These are phyloP conservation scores for Invenusta paracnida DNA, from an alignment of 2,888 invertebrate genomes.

Conservation along the genomic window DNA sequence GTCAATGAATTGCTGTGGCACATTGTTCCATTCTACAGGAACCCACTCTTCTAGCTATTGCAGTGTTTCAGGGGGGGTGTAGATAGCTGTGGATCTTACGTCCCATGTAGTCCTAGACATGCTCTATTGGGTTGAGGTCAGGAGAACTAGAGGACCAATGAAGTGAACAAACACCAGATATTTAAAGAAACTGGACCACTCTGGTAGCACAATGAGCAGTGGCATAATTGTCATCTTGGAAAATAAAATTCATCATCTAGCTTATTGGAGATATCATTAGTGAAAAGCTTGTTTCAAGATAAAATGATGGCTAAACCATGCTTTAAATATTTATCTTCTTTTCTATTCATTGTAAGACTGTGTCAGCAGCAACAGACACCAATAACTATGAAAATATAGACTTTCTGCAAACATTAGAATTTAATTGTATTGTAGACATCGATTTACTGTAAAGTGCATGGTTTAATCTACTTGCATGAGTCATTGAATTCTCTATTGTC, in stretches of 20 bases:
- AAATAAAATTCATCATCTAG: not conserved
- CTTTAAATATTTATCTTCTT: not conserved
- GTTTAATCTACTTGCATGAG: too few species aligned
- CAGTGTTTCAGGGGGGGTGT: not conserved
- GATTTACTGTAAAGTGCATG: too few species aligned
- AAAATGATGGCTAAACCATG: not conserved
- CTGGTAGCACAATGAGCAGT: not conserved
- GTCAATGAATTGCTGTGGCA: not conserved
- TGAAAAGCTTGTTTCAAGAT: not conserved
- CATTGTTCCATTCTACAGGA: not conserved
- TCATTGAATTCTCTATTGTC: too few species aligned
- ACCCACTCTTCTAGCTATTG: not conserved
- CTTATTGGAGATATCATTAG: not conserved
- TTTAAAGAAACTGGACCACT: not conserved
- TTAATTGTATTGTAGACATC: too few species aligned
- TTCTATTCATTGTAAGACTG: too few species aligned
- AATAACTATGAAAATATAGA: too few species aligned
- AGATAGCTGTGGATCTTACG: not conserved
- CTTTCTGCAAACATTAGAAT: too few species aligned
- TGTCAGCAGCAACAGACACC: too few species aligned
- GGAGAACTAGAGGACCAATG: not conserved
- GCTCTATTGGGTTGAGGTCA: not conserved
- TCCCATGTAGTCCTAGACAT: not conserved
- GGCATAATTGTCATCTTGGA: not conserved
- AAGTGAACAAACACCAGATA: not conserved